Conservation (phyloP, 2,113 vertebrate species). For the Atractosteus spatula region DNA sequence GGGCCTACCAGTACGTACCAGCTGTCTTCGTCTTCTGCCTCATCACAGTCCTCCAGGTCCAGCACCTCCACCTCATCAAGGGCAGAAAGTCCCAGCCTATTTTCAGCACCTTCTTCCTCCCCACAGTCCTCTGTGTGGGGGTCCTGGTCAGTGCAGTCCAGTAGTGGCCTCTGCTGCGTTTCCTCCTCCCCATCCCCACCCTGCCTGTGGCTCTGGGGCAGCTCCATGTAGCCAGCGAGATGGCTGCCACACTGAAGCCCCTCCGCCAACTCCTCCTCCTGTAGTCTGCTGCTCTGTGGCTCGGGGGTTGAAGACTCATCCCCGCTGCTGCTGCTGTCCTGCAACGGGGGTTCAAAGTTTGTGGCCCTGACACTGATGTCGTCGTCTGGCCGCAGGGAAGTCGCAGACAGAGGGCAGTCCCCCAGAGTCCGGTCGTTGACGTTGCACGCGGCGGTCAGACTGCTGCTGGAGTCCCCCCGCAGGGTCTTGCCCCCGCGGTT, state of each 20-base stretch:
- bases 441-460: slow-evolving; percentile 33
- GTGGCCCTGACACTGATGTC: slow-evolving; percentile 28
- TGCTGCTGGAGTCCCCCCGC: slow-evolving; percentile 40
- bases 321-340: slow-evolving; percentile 37
- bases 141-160: slow-evolving; percentile 54
- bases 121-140: slow-evolving; percentile 31
- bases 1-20: slow-evolving; percentile 68
- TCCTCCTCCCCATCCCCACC: slow-evolving; percentile 27
- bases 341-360: slow-evolving; percentile 42
- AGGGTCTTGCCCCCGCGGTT: slow-evolving; percentile 54
- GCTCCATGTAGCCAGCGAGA: slow-evolving; percentile 26
- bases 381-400: slow-evolving; percentile 50
- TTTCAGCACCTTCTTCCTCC: slow-evolving; percentile 48
- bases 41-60: slow-evolving; percentile 70
- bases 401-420: slow-evolving; percentile 37
- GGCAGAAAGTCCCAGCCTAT: slow-evolving; percentile 28
- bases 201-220: slow-evolving; percentile 31
- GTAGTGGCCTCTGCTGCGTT: slow-evolving; percentile 34
- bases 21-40: slow-evolving; percentile 76
- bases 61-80: slow-evolving; percentile 83
- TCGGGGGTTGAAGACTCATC: slow-evolving; percentile 52
- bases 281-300: slow-evolving; percentile 16
- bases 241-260: slow-evolving; percentile 22
- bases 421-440: slow-evolving; percentile 46
- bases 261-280: slow-evolving; percentile 31